A percentile compares a stretch with the other conserved stretches of the same genome.
Evolutionary conservation across 2,113 vertebrate species (phyloP).

Genomic region (Oostethus manadensis): DNA sequence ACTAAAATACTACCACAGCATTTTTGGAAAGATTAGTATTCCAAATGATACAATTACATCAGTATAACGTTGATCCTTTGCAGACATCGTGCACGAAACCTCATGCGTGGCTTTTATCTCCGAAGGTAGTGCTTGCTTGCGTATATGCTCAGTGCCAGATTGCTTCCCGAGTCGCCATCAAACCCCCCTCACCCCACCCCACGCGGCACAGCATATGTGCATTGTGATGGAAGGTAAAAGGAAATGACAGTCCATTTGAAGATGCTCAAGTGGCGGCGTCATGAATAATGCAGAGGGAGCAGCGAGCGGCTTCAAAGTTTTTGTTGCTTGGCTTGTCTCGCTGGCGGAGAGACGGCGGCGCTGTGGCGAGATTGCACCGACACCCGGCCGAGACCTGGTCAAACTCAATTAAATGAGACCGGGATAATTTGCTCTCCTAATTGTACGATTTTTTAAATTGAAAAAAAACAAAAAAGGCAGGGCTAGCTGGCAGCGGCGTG

Average conservation of each 20-base stretch:
- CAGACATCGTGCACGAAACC: conserved; percentile 15
- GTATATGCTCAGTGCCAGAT: conserved; percentile 44
- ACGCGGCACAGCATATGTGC: conserved; percentile 69
- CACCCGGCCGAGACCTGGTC: conserved; percentile 56
- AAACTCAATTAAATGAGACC: conserved; percentile 66
- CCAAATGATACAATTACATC: no score
- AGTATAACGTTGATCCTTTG: no score
- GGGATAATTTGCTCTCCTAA: conserved; percentile 57
- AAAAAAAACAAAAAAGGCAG: conserved; percentile 20
- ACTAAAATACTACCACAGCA: no score
- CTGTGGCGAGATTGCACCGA: conserved; percentile 53
- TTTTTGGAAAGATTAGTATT: no score
- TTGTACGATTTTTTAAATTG: conserved; percentile 50
- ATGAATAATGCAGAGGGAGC: conserved; percentile 83
- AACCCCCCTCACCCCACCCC: conserved; percentile 20
- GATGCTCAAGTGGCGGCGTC: conserved; percentile 66
- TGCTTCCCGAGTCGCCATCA: conserved; percentile 17
- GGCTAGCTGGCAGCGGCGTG: background rate
- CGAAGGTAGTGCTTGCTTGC: conserved; percentile 41
- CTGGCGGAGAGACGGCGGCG: conserved; percentile 41
- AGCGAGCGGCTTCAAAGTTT: conserved; percentile 77
- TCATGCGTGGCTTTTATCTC: conserved; percentile 38
- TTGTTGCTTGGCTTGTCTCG: conserved; percentile 64
- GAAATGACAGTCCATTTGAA: conserved; percentile 82
- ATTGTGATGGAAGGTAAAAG: conserved; percentile 79